Percentiles rank a stretch among this genome's conserved stretches.
Evolutionary conservation across 1,140 invertebrate species (phyloP).

Genomic region (Archivesica marissinica): DNA sequence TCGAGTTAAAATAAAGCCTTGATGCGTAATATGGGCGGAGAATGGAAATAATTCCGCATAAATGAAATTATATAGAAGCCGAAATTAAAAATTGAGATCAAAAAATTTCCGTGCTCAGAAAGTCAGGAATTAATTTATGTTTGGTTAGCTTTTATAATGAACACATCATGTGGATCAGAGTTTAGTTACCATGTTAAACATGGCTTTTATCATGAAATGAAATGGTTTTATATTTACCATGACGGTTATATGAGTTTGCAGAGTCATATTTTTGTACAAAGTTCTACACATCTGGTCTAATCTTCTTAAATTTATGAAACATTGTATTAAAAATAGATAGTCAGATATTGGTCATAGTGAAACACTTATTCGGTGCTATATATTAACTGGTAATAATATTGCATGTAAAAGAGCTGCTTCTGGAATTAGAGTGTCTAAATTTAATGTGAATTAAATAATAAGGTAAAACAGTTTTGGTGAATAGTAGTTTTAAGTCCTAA

Average conservation of each 20-base stretch:
- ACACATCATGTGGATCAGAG: neutral
- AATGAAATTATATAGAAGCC: conserved; percentile 27
- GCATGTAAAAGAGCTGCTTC: no score
- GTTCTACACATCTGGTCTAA: no score
- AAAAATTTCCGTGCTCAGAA: neutral
- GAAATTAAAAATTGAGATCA: conserved; percentile 9
- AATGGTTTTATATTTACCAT: conserved; percentile 8
- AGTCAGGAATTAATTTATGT: conserved; percentile 38
- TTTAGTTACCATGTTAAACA: conserved; percentile 1
- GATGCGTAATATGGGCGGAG: conserved; percentile 30
- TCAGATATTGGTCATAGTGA: no score
- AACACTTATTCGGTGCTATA: no score
- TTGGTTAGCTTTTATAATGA: neutral
- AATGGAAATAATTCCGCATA: conserved; percentile 33
- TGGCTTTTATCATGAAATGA: neutral
- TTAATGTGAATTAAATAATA: no score
- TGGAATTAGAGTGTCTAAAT: no score
- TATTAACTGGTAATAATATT: no score
- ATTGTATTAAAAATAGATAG: no score
- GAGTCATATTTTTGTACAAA: conserved; percentile 2
- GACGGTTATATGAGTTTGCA: neutral
- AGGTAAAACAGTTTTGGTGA: no score
- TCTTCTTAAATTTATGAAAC: no score
- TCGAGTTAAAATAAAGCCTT: conserved; percentile 8
- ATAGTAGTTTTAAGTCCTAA: no score